phyloP scores from a whole-genome alignment of 2,888 invertebrate species.

The Flexamia atlantica region DNA sequence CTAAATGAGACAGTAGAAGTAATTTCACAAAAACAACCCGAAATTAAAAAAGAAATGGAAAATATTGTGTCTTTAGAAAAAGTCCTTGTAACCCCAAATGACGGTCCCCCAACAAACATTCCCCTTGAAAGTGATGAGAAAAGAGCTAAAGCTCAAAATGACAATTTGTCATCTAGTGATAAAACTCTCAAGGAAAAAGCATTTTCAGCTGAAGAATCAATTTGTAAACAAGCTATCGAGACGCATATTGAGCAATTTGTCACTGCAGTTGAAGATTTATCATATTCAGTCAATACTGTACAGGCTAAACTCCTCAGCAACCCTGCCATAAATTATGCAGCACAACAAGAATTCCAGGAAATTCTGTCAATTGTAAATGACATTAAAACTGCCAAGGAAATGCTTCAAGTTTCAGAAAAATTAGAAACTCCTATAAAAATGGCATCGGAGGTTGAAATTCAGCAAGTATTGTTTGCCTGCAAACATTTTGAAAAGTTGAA shows the following conservation, averaged over 20 bases:
- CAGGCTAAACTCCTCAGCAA: slow-evolving; percentile 22
- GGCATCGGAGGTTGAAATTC: slow-evolving; percentile 12
- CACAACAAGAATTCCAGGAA: slow-evolving; percentile 21
- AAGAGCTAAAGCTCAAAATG: not conserved
- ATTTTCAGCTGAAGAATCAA: not conserved
- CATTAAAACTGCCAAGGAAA: not conserved
- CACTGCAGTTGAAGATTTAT: not conserved
- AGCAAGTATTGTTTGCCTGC: slow-evolving; percentile 23
- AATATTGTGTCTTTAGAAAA: not conserved
- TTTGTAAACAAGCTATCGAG: not conserved
- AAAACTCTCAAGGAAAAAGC: not conserved
- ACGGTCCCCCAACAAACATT: not conserved
- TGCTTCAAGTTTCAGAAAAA: not conserved
- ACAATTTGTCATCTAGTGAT: not conserved
- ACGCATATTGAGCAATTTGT: slow-evolving; percentile 22
- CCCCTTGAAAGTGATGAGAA: not conserved
- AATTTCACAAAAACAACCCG: not conserved
- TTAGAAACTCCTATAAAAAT: not conserved
- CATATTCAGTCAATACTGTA: not conserved
- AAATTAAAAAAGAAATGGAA: not conserved
- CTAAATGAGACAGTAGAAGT: not conserved
- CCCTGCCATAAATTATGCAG: not conserved
- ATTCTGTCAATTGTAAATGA: not conserved
- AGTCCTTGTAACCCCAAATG: not conserved
- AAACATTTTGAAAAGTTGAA: not conserved